Base-by-base conservation (phyloP, 2,888 invertebrate species). In the Girardia tigrina region DNA sequence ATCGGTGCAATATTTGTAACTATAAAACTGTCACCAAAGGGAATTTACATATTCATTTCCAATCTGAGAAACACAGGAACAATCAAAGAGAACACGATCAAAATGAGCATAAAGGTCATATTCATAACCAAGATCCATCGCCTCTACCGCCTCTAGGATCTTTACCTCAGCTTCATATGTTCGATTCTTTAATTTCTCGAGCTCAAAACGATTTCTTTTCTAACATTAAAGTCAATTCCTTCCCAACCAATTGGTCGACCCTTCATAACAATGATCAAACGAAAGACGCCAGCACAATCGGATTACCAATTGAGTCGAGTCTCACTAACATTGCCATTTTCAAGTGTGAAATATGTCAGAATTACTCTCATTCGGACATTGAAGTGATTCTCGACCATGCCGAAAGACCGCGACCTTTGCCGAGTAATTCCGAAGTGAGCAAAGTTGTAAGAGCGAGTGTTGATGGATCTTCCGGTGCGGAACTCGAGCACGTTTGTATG, bases 11-110 rank as follows among this genome's bases (percentile, higher is more conserved):
- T 86, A 94, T 97, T 75, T 97, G 95, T 86, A 95, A 97, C 87
- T 99, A 98, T 85, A 97, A 95, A 71, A 99, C 98, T 28, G 99
- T 98, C 77, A 98, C 98, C 80, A 99, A 99, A 87, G 98, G 98
- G 70, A 99, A 99, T 86, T 89, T 99, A 79, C 94, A 94, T 84
- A 99, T 99, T 85, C 98, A 99, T 85, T 98, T 98, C 95, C 98
- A 99, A 86, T 94, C 94, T 77, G 98, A 99, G 84, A 99, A 99
- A 84, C 98, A 99, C 87, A 87, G 98, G 80, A 98, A 98, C 86
- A 99, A 98, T 84, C 94, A 98, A 90, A 97, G 69, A 42, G 74
- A 74, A 36, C 74, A 74, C 36, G 69, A 74, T 23, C 74, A 74
- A 56, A 74, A 74, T 42, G 56, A 56, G 23, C 56, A 56, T n/a